Evolutionary conservation across 2,797 vertebrate genomes (phyloP).

Genomic region (Pitangus sulphuratus): DNA sequence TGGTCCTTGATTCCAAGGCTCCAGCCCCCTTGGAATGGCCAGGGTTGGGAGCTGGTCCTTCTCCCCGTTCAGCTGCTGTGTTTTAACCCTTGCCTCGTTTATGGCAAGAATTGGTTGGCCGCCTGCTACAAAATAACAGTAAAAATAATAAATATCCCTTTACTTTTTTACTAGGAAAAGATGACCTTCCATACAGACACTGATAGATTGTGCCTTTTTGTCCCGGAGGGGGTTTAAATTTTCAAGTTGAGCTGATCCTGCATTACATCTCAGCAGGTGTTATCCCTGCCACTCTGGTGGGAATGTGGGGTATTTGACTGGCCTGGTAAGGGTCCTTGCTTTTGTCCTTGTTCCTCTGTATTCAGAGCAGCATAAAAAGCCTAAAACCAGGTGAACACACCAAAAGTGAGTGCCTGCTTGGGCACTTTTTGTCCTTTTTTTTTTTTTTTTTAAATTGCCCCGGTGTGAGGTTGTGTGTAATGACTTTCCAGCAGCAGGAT

Average conservation of each 20-base stretch:
- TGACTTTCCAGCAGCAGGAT: neutral
- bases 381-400: neutral
- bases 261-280: neutral
- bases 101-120: neutral
- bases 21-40: neutral
- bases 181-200: neutral
- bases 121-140: neutral
- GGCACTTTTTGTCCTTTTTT: neutral
- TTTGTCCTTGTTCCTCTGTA: neutral
- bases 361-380: neutral
- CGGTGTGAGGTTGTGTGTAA: neutral
- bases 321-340: neutral
- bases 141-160: neutral
- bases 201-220: neutral
- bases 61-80: neutral
- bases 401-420: neutral
- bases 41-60: neutral
- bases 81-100: neutral
- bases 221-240: neutral
- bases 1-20: neutral
- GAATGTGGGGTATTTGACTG: neutral
- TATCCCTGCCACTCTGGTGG: neutral
- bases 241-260: neutral
- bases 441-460: accelerated
- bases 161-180: neutral